These are phyloP conservation scores for Lycocerus yunnanus DNA, from an alignment of 2,888 invertebrate species.

Conservation along the genomic window DNA sequence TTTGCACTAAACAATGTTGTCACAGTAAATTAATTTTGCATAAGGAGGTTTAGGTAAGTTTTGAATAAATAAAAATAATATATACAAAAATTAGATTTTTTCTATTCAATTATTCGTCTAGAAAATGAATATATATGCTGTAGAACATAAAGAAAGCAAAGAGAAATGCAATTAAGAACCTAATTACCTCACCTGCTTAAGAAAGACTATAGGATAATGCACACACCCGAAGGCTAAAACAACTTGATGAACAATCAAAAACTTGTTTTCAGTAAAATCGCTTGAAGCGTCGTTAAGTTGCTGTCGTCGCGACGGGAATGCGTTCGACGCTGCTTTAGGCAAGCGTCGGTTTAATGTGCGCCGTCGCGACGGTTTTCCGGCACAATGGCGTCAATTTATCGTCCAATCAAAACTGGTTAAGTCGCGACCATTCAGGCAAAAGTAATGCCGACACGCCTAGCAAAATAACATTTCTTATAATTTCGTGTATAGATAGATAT, in stretches of 20 bases:
- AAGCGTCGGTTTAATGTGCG: conserved; percentile 60
- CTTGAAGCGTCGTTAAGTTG: conserved; percentile 44
- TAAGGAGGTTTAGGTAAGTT: neutral
- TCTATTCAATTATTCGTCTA: neutral
- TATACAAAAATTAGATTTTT: neutral
- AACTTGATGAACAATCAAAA: conserved; percentile 42
- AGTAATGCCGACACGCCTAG: conserved; percentile 49
- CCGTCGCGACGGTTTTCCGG: conserved; percentile 56
- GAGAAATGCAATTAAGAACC: conserved; percentile 28
- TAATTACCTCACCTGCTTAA: conserved; percentile 35
- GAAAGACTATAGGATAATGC: conserved; percentile 36
- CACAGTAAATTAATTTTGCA: neutral
- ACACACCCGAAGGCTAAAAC: conserved; percentile 39
- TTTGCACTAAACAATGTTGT: neutral
- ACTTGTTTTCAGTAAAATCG: conserved; percentile 38
- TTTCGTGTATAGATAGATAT: neutral
- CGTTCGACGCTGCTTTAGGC: conserved; percentile 66
- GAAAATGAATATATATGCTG: neutral
- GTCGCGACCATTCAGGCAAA: conserved; percentile 49
- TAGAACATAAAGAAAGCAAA: conserved; percentile 20
- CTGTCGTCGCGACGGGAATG: conserved; percentile 56
- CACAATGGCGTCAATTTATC: conserved; percentile 54
- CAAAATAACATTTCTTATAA: conserved; percentile 30
- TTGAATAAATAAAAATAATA: neutral
- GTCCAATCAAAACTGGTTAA: conserved; percentile 49